Evolutionary conservation across 2,888 invertebrate species (phyloP).

Genomic region (Xylota segnis): DNA sequence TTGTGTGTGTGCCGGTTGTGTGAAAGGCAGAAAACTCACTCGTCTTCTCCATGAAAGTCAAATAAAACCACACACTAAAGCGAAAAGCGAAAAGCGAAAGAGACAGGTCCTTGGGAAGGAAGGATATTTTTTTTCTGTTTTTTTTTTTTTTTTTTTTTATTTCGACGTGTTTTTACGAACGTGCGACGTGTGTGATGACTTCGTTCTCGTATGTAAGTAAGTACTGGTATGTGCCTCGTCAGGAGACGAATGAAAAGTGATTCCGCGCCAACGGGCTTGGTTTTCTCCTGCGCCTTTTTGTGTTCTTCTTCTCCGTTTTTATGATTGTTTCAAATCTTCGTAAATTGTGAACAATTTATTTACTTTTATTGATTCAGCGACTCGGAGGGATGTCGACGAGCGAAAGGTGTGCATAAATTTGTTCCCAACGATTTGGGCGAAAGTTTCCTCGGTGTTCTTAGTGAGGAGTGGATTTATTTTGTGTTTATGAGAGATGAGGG

Average conservation of each 20-base stretch:
- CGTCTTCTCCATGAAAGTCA: conserved; percentile 65
- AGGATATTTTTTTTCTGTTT: conserved; percentile 51
- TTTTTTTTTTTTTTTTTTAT: conserved; percentile 41
- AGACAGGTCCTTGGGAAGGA: conserved; percentile 47
- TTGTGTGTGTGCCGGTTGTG: conserved; percentile 36
- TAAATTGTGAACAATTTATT: conserved; percentile 73
- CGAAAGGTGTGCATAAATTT: conserved; percentile 70
- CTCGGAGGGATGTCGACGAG: conserved; percentile 5
- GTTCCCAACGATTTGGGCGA: conserved; percentile 55
- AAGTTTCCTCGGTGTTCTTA: conserved; percentile 24
- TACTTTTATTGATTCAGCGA: conserved; percentile 71
- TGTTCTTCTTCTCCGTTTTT: conserved; percentile 36
- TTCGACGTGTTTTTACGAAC: too few species aligned
- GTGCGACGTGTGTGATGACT: conserved; percentile 69
- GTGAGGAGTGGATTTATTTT: conserved; percentile 36
- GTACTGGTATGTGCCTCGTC: conserved; percentile 34
- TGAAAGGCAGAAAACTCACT: conserved; percentile 53
- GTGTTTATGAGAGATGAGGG: conserved; percentile 20
- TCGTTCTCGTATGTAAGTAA: conserved; percentile 11
- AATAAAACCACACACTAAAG: conserved; percentile 66
- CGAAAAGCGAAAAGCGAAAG: conserved; percentile 17
- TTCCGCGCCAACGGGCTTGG: conserved; percentile 53
- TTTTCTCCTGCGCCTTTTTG: background rate
- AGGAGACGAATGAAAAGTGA: conserved; percentile 70
- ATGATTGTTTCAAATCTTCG: conserved; percentile 70